Conservation (phyloP, 2,797 vertebrate species). For the Chaunax sp. region DNA sequence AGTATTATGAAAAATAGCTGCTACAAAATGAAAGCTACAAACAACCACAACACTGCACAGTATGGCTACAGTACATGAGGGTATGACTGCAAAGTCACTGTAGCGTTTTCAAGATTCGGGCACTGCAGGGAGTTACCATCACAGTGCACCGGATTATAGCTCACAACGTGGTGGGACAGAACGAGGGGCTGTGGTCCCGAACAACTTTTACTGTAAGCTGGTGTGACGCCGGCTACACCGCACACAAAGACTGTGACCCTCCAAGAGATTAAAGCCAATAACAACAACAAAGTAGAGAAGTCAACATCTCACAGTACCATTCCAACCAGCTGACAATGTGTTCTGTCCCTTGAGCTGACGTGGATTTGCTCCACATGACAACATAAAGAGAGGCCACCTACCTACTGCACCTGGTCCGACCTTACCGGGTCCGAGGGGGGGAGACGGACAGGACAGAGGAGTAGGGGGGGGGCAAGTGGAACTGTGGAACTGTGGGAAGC, state of each 20-base stretch:
- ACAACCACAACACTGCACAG: constrained; percentile 67
- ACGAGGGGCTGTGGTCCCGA: constrained; percentile 58
- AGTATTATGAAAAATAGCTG: constrained; percentile 42
- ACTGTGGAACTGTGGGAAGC: constrained; percentile 58
- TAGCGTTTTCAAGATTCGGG: constrained; percentile 15
- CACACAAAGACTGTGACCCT: constrained; percentile 28
- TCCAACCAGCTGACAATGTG: constrained; percentile 19
- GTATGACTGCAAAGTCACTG: constrained; percentile 28
- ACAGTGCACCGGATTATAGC: constrained; percentile 39
- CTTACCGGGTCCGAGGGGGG: constrained; percentile 78
- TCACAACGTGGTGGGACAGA: constrained; percentile 30
- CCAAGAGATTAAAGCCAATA: constrained; percentile 38
- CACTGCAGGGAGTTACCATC: constrained; percentile 57
- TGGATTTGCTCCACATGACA: constrained; percentile 76
- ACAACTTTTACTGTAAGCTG: constrained; percentile 29
- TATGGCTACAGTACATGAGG: constrained; percentile 51
- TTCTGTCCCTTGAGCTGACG: constrained; percentile 26
- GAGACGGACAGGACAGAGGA: constrained; percentile 63
- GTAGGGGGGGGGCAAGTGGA: constrained; percentile 54
- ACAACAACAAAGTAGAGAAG: constrained; percentile 25
- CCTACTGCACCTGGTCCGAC: constrained; percentile 79
- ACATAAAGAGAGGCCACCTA: constrained; percentile 80
- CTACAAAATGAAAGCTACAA: constrained; percentile 57
- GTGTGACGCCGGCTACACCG: constrained; percentile 39
- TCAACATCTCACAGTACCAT: constrained; percentile 33